A percentile compares a stretch with the other conserved stretches of the same genome.
Evolutionary conservation across 2,113 vertebrate genomes (phyloP).

Genomic region (Tachycineta bicolor): DNA sequence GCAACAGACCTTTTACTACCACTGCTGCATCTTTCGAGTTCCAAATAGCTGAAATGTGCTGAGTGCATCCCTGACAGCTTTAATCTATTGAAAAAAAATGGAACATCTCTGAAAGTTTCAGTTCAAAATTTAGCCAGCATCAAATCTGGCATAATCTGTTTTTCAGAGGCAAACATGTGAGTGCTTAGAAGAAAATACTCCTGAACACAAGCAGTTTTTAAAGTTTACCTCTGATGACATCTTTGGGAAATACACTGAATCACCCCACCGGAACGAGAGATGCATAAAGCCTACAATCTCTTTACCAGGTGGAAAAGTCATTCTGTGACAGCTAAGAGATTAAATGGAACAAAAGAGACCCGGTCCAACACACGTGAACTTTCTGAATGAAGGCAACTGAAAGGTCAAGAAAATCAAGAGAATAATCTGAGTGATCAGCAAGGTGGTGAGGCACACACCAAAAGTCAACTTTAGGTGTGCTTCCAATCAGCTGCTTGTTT

Average conservation of each 20-base stretch:
- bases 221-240: not conserved
- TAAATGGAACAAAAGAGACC: not conserved
- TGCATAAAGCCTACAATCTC: not conserved
- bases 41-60: not conserved
- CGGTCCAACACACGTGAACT: not conserved
- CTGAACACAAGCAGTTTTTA: not conserved
- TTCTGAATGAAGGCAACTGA: not conserved
- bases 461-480: not conserved
- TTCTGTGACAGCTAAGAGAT: not conserved
- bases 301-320: not conserved
- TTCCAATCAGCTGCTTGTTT: not conserved
- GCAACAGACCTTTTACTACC: not conserved
- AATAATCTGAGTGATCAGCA: not conserved
- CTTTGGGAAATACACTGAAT: not conserved
- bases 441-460: not conserved
- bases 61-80: not conserved
- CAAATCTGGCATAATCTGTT: not conserved
- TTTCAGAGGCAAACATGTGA: not conserved
- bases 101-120: not conserved
- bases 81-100: not conserved
- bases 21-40: not conserved
- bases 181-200: not conserved
- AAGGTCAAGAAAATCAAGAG: not conserved
- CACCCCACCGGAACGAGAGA: not conserved
- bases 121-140: not conserved